Conservation (phyloP, 2,113 vertebrate genomes). For the Asarcornis scutulata region DNA sequence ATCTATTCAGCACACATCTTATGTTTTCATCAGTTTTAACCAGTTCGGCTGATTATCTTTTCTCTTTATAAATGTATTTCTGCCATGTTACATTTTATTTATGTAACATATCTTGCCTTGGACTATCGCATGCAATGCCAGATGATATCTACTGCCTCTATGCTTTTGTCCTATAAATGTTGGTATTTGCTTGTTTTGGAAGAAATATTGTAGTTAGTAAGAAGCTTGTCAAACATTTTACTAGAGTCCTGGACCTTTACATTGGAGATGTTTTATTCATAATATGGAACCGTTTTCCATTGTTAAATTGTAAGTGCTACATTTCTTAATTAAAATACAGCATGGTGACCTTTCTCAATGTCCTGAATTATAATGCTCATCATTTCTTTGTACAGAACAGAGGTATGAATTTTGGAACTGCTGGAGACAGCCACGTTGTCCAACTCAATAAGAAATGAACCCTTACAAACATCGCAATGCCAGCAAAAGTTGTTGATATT, state of each 20-base stretch:
- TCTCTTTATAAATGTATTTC: neutral
- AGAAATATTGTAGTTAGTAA: neutral
- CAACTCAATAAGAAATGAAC: neutral
- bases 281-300: neutral
- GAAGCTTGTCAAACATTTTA: neutral
- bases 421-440: neutral
- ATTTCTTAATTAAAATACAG: neutral
- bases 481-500: neutral
- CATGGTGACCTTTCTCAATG: neutral
- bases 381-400: neutral
- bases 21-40: neutral
- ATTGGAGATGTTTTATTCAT: neutral
- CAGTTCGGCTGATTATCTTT: neutral
- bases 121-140: neutral
- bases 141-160: neutral
- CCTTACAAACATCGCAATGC: neutral
- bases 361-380: neutral
- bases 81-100: neutral
- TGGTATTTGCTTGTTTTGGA: neutral
- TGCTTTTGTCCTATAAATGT: neutral
- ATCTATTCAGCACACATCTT: neutral
- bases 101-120: fast-evolving
- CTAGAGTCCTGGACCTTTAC: neutral
- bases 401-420: neutral
- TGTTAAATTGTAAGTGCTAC: neutral